Evolutionary conservation across 1,140 invertebrate species (phyloP).

Genomic region (Lepidostoma basale): DNA sequence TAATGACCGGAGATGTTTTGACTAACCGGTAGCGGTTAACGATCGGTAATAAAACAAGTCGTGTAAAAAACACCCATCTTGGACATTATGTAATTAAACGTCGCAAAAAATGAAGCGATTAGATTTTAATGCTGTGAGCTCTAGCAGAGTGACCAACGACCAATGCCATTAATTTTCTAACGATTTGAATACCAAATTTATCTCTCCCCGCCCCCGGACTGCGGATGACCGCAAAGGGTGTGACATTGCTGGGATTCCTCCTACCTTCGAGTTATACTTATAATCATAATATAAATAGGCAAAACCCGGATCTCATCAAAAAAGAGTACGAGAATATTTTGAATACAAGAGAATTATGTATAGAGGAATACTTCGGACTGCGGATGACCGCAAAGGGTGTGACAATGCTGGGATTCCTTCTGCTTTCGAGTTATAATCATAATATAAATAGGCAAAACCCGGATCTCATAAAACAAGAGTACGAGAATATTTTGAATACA

Average conservation of each 20-base stretch:
- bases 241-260: slow-evolving; percentile 15
- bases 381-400: no score
- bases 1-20: background rate
- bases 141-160: no score
- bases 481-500: no score
- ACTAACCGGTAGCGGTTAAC: slow-evolving; percentile 20
- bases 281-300: no score
- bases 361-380: no score
- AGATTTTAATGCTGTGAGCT: background rate
- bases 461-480: no score
- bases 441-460: no score
- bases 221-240: background rate
- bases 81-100: slow-evolving; percentile 15
- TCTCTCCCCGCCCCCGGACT: background rate
- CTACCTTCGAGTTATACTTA: background rate
- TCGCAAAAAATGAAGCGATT: slow-evolving; percentile 16
- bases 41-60: slow-evolving; percentile 17
- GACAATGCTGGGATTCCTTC: no score
- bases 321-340: no score
- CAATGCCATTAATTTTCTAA: background rate
- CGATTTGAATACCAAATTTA: slow-evolving; percentile 13
- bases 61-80: slow-evolving; percentile 4
- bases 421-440: no score
- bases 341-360: no score
- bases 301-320: no score